Conservation (phyloP, 2,888 invertebrate genomes). For the Euproctis similis region DNA sequence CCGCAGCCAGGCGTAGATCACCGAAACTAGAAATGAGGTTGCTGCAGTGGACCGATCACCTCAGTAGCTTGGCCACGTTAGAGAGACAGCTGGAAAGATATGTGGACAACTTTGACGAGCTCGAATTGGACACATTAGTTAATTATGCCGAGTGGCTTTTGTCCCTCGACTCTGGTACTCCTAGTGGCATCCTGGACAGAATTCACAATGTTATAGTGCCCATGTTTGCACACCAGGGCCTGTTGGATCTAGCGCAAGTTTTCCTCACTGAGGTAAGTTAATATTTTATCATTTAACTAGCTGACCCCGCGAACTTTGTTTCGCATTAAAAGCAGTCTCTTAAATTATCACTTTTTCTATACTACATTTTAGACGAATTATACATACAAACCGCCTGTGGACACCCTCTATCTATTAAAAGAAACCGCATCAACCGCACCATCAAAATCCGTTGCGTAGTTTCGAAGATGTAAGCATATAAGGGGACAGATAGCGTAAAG, state of each 20-base stretch:
- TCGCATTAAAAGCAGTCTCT: no score
- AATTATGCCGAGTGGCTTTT: slow-evolving; percentile 16
- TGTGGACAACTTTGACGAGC: slow-evolving; percentile 1
- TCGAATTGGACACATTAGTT: slow-evolving; percentile 5
- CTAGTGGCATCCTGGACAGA: slow-evolving; percentile 10
- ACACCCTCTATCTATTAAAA: no score
- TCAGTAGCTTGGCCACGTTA: slow-evolving; percentile 10
- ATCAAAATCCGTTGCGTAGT: no score
- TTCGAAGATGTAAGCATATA: no score
- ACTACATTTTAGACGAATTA: no score
- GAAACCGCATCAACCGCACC: no score
- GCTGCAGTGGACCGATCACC: slow-evolving; percentile 15
- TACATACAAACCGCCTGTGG: neutral
- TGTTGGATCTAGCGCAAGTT: slow-evolving; percentile 7
- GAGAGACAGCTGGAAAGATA: slow-evolving; percentile 9
- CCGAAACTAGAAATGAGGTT: slow-evolving; percentile 12
- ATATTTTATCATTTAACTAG: no score
- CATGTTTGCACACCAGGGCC: slow-evolving; percentile 14
- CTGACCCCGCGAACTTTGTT: no score
- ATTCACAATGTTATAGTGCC: slow-evolving; percentile 14
- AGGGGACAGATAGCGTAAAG: no score
- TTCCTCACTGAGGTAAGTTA: slow-evolving; percentile 3
- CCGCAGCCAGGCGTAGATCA: slow-evolving; percentile 12
- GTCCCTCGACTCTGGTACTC: slow-evolving; percentile 16
- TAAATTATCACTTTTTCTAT: no score